phyloP scores from a whole-genome alignment of 2,113 vertebrate genomes.

The Zosterops pallidus region DNA sequence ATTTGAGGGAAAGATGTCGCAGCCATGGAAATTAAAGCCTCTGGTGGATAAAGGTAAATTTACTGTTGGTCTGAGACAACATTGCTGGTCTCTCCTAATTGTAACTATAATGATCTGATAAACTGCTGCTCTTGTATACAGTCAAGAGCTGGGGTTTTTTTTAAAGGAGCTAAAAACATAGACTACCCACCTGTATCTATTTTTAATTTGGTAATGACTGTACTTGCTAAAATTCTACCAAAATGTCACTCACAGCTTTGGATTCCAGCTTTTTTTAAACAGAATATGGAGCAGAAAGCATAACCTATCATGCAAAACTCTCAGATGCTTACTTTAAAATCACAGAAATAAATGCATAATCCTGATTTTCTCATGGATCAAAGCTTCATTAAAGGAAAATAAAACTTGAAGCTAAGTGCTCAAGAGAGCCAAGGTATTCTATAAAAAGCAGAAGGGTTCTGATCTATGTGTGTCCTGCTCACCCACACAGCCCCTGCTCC shows the following conservation, averaged over 20 bases:
- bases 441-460: background rate
- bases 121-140: background rate
- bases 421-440: background rate
- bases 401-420: background rate
- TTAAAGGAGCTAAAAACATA: constrained; percentile 12
- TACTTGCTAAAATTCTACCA: constrained; percentile 64
- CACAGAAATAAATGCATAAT: constrained; percentile 25
- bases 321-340: constrained; percentile 54
- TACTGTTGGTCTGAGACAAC: background rate
- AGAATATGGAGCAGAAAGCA: constrained; percentile 60
- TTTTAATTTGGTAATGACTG: constrained; percentile 60
- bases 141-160: background rate
- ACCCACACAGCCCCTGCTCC: background rate
- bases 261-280: constrained; percentile 53
- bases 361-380: background rate
- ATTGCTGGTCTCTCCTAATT: background rate
- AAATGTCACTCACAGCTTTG: constrained; percentile 64
- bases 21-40: background rate
- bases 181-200: constrained; percentile 60
- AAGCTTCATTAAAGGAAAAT: background rate
- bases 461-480: background rate
- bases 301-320: constrained; percentile 60
- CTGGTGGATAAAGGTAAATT: background rate
- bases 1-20: background rate
- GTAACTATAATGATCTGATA: background rate